Evolutionary conservation across 2,888 invertebrate genomes (phyloP), one percentile per base, ranked within the genome.

Genomic region (Venusia cambrica): DNA sequence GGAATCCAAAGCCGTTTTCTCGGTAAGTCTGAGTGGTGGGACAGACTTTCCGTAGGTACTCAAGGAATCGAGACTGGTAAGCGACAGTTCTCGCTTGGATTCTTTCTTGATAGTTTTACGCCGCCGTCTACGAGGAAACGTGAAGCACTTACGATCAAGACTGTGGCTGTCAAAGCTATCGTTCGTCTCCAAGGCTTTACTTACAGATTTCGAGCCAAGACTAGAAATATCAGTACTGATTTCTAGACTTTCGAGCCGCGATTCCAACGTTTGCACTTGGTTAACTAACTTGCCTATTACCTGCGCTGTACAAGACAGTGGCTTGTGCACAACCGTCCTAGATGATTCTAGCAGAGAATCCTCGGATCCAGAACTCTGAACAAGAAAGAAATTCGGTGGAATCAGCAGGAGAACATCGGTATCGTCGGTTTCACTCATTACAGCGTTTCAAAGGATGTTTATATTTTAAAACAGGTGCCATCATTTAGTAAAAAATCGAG

Each of bases 361-460:
- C 10, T 90, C 89, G 1, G 90, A 88, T 11, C 88, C 90, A n/a
- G 89, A 87, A 29, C 87, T 87, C 48, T 89, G 80, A n/a, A 92
- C 88, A 12, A 89, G 66, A 62, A 92, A 93, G 58, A 93, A 91
- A 71, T 94, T 91, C 5, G 95, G 95, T 42, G 94, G 94, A 67
- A 95, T 93, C 54, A 93, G 74, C 55, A 95, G 76, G 47, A 95
- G 87, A 60, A 94, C 91, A 77, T 95, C 95, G 2, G 95, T 95
- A 79, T 95, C 95, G 89, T 94, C 95, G 46, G 87, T 87, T 47
- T 87, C 87, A 87, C 85, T 87, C 87, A 88, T 88, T 59, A 77
- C 85, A 78, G 51, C 51, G 47, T 50, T 35, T 55, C 38, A 41
- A 46, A 33, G 12, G 28, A 42, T 37, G 43, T 42, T 21, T 15